Percentiles rank a stretch among this genome's conserved stretches.
These are phyloP conservation scores for Epinephelus fuscoguttatus DNA, from an alignment of 2,113 vertebrate genomes.

Conservation along the genomic window DNA sequence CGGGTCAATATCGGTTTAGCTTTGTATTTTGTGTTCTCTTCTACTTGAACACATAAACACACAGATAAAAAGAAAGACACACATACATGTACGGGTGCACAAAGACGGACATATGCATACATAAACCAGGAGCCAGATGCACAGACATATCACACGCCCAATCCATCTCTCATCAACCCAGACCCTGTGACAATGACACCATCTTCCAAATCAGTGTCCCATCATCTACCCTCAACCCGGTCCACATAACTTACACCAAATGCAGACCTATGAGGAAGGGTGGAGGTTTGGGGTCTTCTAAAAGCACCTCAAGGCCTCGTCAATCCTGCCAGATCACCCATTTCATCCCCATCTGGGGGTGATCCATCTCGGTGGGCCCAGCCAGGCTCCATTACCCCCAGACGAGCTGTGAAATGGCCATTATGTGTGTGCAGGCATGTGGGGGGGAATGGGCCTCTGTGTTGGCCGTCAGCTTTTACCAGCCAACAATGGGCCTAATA, in stretches of 20 bases:
- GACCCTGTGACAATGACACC: conserved; percentile 18
- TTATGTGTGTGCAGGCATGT: conserved; percentile 82
- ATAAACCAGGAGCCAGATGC: not conserved
- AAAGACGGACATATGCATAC: not conserved
- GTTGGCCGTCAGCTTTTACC: conserved; percentile 58
- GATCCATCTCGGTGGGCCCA: conserved; percentile 75
- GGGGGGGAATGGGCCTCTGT: conserved; percentile 63
- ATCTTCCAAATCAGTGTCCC: conserved; percentile 52
- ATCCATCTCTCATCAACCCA: conserved; percentile 9
- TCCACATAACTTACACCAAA: conserved; percentile 18
- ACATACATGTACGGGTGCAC: not conserved
- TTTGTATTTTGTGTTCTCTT: conserved; percentile 14
- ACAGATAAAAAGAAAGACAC: not conserved
- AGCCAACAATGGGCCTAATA: conserved; percentile 67
- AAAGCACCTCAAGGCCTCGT: conserved; percentile 72
- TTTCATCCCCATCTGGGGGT: conserved; percentile 80
- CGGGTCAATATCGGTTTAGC: conserved; percentile 14
- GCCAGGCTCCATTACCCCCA: conserved; percentile 80
- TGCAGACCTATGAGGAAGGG: not conserved
- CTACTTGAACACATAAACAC: conserved; percentile 31
- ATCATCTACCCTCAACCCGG: conserved; percentile 15
- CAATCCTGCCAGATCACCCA: conserved; percentile 80
- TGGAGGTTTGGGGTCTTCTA: conserved; percentile 45
- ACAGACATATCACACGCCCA: not conserved
- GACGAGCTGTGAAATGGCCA: conserved; percentile 83